Evolutionary conservation across 2,797 vertebrate genomes (phyloP), one percentile per base, ranked within the genome.

Genomic region (Melanogrammus aeglefinus): DNA sequence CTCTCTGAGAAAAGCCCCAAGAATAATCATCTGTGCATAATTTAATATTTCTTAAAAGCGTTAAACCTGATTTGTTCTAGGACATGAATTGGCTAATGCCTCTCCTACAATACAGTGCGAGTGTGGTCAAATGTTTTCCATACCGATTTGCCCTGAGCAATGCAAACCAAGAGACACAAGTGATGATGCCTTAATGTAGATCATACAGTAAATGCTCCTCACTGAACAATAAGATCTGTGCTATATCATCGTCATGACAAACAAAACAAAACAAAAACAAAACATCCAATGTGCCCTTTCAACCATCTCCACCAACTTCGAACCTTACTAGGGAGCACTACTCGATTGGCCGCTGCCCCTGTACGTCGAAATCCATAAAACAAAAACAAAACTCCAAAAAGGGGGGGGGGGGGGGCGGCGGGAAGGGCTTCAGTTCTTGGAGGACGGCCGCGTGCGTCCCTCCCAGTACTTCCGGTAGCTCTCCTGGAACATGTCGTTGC

Each of bases 401-500:
- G 31, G 13, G 31, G 10, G 31, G 10, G 2, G 21, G 2, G 3
- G 21, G 31, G 31, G 31, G 31, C 12, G 8, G 33, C 1, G 5
- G 36, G 75, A 41, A 13, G 1, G 2, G 39, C 76, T 78, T 86
- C 63, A 87, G 9, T 75, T 72, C 0, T 75, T 84, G 4, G 5
- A 0, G n/a, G 82, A 57, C 1, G 80, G 81, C 27, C 87, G 87
- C 36, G 83, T 85, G 79, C 93, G 95, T 1, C 88, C 94, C 83
- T 89, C 92, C 96, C 96, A 95, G 82, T 99, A 99, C 73, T 94
- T 95, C 75, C 83, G 77, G 29, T 99, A 99, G 0, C 94, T 88
- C 4, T 89, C 82, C 44, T 96, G 88, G 71, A 99, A 99, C 96
- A 99, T 98, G 41, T 93, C 85, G 76, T 96, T 97, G 79, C 98